A percentile compares a stretch with the other conserved stretches of the same genome.
These are phyloP conservation scores for Phrynosoma platyrhinos DNA, from an alignment of 2,113 vertebrate genomes.

Conservation along the genomic window DNA sequence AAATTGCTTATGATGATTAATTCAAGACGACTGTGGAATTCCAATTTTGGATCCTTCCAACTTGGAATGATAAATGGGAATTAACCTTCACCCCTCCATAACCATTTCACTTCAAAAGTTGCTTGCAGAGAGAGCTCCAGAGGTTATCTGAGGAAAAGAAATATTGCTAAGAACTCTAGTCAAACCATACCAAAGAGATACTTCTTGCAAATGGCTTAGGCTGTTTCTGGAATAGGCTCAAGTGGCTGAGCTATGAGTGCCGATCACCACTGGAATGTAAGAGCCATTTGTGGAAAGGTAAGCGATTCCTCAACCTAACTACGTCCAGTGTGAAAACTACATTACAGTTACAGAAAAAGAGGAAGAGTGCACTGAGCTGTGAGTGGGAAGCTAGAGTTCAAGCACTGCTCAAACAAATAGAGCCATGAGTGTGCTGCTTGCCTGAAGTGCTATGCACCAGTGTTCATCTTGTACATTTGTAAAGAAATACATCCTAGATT, in stretches of 20 bases:
- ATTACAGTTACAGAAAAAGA: too few relatives aligned
- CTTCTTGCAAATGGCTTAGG: not conserved
- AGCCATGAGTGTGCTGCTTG: too few relatives aligned
- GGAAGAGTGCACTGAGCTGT: not conserved
- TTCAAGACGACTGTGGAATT: conserved; percentile 64
- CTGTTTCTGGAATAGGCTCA: not conserved
- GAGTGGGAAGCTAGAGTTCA: too few relatives aligned
- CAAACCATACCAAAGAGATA: not conserved
- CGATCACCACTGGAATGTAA: not conserved
- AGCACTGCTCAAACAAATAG: too few relatives aligned
- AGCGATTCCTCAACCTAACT: not conserved
- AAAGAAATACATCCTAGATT: too few relatives aligned
- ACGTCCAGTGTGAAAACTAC: not conserved
- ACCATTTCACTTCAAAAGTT: conserved; percentile 49
- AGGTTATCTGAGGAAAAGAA: conserved; percentile 8
- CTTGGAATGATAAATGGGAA: conserved; percentile 55
- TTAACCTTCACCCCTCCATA: conserved; percentile 4
- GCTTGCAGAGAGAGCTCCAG: conserved; percentile 26
- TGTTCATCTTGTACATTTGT: too few relatives aligned
- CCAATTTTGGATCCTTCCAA: conserved; percentile 65
- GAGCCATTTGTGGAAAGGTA: not conserved
- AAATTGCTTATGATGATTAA: conserved; percentile 54
- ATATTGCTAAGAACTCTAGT: not conserved
- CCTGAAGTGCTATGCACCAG: too few relatives aligned
- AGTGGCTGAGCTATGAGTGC: not conserved